phyloP scores from a whole-genome alignment of 1,140 invertebrate species.

The Hypothenemus hampei region DNA sequence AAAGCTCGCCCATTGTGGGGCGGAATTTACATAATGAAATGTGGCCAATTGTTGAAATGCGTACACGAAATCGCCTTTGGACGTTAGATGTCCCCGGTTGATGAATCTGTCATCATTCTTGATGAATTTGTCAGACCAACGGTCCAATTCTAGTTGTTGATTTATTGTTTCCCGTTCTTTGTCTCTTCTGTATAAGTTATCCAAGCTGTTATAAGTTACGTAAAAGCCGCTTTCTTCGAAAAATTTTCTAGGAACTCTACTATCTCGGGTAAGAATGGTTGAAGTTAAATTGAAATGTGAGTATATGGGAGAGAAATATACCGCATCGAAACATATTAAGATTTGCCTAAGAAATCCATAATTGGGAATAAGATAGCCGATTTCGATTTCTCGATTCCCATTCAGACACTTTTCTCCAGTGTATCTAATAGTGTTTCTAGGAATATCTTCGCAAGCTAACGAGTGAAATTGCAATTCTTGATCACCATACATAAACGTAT shows the following conservation, averaged over 20 bases:
- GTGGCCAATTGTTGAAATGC: slow-evolving; percentile 59
- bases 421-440: slow-evolving; percentile 19
- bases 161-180: slow-evolving; percentile 37
- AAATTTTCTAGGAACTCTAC: slow-evolving; percentile 36
- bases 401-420: slow-evolving; percentile 36
- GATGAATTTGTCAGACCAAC: slow-evolving; percentile 37
- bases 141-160: slow-evolving; percentile 36
- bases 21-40: slow-evolving; percentile 54
- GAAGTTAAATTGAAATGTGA: slow-evolving; percentile 33
- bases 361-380: slow-evolving; percentile 36
- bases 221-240: slow-evolving; percentile 42
- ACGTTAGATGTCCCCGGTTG: slow-evolving; percentile 61
- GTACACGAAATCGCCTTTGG: slow-evolving; percentile 61
- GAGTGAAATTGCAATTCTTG: slow-evolving; percentile 18
- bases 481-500: not conserved
- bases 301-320: slow-evolving; percentile 31
- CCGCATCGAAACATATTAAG: slow-evolving; percentile 36
- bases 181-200: slow-evolving; percentile 37
- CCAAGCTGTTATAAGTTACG: slow-evolving; percentile 19
- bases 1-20: slow-evolving; percentile 55
- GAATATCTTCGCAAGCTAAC: slow-evolving; percentile 22
- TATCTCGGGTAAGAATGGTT: slow-evolving; percentile 37
- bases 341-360: slow-evolving; percentile 34
- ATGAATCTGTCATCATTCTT: slow-evolving; percentile 54
- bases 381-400: slow-evolving; percentile 40